phyloP scores from a whole-genome alignment of 1,140 invertebrate species.

The Drosophila sturtevanti region DNA sequence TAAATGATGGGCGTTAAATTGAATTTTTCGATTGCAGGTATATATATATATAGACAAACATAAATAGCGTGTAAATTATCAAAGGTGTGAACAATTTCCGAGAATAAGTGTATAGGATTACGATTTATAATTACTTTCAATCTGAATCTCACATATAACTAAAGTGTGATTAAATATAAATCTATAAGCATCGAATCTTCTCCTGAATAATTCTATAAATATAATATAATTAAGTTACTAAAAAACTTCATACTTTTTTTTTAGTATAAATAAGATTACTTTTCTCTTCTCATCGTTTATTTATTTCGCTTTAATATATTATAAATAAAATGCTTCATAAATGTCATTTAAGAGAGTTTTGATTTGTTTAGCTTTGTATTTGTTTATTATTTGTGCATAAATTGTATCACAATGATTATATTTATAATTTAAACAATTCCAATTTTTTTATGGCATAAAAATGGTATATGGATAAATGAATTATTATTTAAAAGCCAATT shows the following conservation, averaged over 20 bases:
- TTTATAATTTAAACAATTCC: too few species aligned
- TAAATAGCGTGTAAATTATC: too few species aligned
- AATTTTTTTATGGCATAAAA: slow-evolving; percentile 17
- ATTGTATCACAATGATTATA: neutral
- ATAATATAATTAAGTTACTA: neutral
- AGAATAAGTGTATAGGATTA: too few species aligned
- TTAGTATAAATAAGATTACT: neutral
- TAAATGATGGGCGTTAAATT: too few species aligned
- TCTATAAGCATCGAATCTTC: neutral
- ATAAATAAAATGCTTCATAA: neutral
- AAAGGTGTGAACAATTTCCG: too few species aligned
- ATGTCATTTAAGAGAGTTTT: neutral
- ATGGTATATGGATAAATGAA: slow-evolving; percentile 50
- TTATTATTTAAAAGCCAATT: slow-evolving; percentile 48
- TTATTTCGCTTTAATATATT: neutral
- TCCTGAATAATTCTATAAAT: neutral
- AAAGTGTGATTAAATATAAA: neutral
- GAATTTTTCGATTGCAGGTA: too few species aligned
- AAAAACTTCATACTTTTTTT: neutral
- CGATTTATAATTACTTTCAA: too few species aligned
- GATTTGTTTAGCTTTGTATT: neutral
- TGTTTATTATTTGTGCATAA: slow-evolving; percentile 5
- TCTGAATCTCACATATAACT: neutral
- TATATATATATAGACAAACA: too few species aligned
- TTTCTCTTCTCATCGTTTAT: neutral